Evolutionary conservation across 2,888 invertebrate genomes (phyloP).

Genomic region (Dryadula phaetusa): DNA sequence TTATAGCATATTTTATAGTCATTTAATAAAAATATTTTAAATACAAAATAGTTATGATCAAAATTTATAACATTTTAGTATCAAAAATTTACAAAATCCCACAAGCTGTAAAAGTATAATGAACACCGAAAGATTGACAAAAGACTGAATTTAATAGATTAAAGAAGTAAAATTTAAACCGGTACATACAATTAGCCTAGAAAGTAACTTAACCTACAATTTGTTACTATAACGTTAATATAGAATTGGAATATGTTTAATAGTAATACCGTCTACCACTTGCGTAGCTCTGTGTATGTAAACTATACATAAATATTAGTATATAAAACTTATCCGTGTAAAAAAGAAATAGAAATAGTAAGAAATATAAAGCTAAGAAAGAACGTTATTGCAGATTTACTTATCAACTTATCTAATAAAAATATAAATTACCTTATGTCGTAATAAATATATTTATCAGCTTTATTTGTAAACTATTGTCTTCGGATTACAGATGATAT

Average conservation of each 20-base stretch:
- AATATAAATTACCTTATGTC: neutral
- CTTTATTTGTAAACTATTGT: constrained; percentile 2
- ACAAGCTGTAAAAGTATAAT: neutral
- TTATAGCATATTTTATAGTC: neutral
- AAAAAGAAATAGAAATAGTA: no score
- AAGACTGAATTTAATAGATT: no score
- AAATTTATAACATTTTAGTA: neutral
- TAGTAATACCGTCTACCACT: neutral
- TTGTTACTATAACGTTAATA: constrained; percentile 1
- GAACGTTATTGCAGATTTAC: neutral
- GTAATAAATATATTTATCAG: neutral
- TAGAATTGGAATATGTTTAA: constrained; percentile 1
- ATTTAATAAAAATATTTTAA: neutral
- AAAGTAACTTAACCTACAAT: neutral
- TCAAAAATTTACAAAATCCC: neutral
- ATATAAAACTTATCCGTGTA: neutral
- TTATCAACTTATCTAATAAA: neutral
- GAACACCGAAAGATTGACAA: no score
- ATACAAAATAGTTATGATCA: neutral
- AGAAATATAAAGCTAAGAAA: neutral
- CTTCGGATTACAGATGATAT: neutral
- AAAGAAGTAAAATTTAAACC: neutral
- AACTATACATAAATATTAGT: neutral
- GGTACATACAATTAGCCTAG: neutral
- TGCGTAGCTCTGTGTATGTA: neutral